Conservation (phyloP, 2,888 invertebrate genomes). For the Pyrocoelia pectoralis region DNA sequence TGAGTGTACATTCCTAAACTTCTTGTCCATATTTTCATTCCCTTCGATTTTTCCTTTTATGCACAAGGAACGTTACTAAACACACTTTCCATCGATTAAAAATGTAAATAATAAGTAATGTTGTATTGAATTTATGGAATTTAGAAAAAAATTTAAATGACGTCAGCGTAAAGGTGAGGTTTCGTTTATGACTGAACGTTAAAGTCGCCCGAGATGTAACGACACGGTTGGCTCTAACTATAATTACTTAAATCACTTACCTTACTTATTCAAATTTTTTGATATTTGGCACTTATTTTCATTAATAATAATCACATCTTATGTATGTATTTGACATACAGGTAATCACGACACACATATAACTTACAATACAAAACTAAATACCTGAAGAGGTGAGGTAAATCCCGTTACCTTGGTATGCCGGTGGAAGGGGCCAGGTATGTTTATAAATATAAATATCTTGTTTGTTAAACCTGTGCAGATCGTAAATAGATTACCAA, state of each 20-base stretch:
- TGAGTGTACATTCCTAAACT: background rate
- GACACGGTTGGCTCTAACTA: background rate
- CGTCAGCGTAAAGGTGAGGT: slow-evolving; percentile 37
- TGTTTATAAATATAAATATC: background rate
- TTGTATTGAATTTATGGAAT: slow-evolving; percentile 14
- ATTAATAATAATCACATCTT: slow-evolving; percentile 40
- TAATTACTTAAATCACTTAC: background rate
- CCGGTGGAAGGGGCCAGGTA: slow-evolving; percentile 36
- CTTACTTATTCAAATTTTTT: slow-evolving; percentile 22
- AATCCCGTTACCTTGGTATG: slow-evolving; percentile 58
- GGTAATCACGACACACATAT: slow-evolving; percentile 35
- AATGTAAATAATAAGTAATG: background rate
- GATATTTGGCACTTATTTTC: slow-evolving; percentile 34
- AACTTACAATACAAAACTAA: slow-evolving; percentile 32
- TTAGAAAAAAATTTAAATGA: slow-evolving; percentile 32
- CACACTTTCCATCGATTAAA: background rate
- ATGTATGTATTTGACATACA: slow-evolving; percentile 38
- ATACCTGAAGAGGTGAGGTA: slow-evolving; percentile 52
- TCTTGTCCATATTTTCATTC: no score
- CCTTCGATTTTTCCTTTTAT: no score
- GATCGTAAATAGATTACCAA: no score
- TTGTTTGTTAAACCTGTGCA: background rate
- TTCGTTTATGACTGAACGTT: slow-evolving; percentile 44
- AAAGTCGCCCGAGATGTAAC: slow-evolving; percentile 37
- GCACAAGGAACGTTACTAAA: background rate